These are phyloP conservation scores for Gallinago media DNA, from an alignment of 2,113 vertebrate species.

Conservation along the genomic window DNA sequence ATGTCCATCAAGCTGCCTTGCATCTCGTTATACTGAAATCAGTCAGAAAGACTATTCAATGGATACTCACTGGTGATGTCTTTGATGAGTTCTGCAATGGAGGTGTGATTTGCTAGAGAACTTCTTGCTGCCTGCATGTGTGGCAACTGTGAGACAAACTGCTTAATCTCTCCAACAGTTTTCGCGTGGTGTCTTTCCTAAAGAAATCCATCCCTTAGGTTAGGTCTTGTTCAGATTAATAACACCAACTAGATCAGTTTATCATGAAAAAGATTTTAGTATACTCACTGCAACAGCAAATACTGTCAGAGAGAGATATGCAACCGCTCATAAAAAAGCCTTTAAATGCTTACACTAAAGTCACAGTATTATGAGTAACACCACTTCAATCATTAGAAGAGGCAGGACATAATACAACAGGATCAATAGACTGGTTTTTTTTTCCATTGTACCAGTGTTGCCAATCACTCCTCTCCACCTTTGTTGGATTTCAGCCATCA, in stretches of 20 bases:
- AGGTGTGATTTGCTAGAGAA: conserved; percentile 96
- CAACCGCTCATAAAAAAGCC: neutral
- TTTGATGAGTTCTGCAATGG: conserved; percentile 95
- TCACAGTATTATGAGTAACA: neutral
- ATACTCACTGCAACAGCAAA: neutral
- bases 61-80: conserved; percentile 91
- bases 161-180: conserved; percentile 98
- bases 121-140: conserved; percentile 97
- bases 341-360: neutral
- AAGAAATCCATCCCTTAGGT: neutral
- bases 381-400: neutral
- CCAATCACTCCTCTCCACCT: neutral
- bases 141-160: conserved; percentile 96
- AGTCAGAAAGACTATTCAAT: neutral
- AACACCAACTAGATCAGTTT: neutral
- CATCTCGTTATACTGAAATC: neutral
- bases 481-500: neutral
- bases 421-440: neutral
- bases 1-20: neutral
- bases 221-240: neutral
- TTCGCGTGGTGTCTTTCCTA: conserved; percentile 96
- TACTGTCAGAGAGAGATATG: accelerated
- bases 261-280: neutral
- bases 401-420: neutral
- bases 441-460: neutral